Conservation (phyloP, 1,140 invertebrate species). For the Drosophila ironensis region DNA sequence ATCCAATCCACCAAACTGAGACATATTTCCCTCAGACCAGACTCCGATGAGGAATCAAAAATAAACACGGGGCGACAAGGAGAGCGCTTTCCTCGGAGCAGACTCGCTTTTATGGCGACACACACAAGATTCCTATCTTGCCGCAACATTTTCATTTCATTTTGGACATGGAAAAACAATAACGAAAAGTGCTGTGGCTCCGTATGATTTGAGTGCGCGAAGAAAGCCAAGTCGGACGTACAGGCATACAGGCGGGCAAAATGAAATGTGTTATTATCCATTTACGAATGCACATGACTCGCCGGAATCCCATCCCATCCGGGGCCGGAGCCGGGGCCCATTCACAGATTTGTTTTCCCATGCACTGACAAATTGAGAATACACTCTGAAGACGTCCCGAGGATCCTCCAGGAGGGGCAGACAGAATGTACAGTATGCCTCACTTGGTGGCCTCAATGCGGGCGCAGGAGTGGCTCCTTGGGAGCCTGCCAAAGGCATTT, state of each 20-base stretch:
- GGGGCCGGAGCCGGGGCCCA: too few species aligned
- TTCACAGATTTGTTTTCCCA: slow-evolving; percentile 28
- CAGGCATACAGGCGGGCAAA: background rate
- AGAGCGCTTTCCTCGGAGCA: slow-evolving; percentile 1
- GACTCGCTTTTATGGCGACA: slow-evolving; percentile 10
- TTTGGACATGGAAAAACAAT: slow-evolving; percentile 54
- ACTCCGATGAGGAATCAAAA: slow-evolving; percentile 24
- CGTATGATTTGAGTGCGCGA: slow-evolving; percentile 22
- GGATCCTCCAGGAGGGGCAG: background rate
- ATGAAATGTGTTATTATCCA: slow-evolving; percentile 41
- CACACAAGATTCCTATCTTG: slow-evolving; percentile 11
- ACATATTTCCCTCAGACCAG: slow-evolving; percentile 2
- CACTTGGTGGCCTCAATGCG: background rate
- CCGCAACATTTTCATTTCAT: slow-evolving; percentile 24
- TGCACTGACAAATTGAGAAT: background rate
- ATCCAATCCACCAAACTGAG: background rate
- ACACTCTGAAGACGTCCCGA: background rate
- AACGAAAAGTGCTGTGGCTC: slow-evolving; percentile 66
- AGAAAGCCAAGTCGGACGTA: background rate
- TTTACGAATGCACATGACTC: slow-evolving; percentile 26
- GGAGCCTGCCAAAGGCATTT: slow-evolving; percentile 52
- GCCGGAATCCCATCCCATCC: slow-evolving; percentile 3
- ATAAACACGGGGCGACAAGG: slow-evolving; percentile 52
- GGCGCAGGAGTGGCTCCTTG: slow-evolving; percentile 4
- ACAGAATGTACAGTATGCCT: background rate